These are phyloP conservation scores for Desmodus rotundus DNA, from an alignment of 2,113 vertebrate genomes.

Conservation along the genomic window DNA sequence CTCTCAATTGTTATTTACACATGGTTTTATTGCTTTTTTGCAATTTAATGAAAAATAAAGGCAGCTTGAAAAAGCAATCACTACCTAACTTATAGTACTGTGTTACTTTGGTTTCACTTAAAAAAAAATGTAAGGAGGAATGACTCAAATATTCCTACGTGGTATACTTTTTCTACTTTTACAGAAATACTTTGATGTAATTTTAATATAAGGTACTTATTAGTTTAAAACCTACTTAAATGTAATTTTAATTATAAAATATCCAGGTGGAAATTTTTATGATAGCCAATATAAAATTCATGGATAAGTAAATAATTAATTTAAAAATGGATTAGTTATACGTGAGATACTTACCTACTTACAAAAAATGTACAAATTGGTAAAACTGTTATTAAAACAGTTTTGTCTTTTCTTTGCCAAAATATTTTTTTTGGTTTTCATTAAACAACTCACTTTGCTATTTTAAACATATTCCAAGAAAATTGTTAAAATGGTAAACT, in stretches of 20 bases:
- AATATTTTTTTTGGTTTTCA: neutral
- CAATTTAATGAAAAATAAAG: neutral
- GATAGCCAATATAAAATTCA: slow-evolving; percentile 32
- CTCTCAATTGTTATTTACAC: neutral
- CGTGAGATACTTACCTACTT: neutral
- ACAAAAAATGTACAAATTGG: neutral
- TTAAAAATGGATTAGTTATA: slow-evolving; percentile 43
- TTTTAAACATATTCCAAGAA: neutral
- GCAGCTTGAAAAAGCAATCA: neutral
- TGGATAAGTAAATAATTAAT: slow-evolving; percentile 20
- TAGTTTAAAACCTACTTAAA: slow-evolving; percentile 28
- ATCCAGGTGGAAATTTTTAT: slow-evolving; percentile 27
- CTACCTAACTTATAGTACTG: neutral
- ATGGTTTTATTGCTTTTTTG: neutral
- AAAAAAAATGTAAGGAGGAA: neutral
- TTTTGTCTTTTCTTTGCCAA: neutral
- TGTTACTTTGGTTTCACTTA: neutral
- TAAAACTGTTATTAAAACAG: neutral
- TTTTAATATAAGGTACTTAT: slow-evolving; percentile 16
- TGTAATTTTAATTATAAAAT: slow-evolving; percentile 55
- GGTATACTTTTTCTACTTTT: neutral
- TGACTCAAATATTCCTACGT: neutral
- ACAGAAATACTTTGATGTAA: neutral
- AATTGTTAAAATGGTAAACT: neutral
- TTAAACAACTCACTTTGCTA: neutral